Conservation (phyloP, 2,113 vertebrate species). For the Centropus bengalensis region DNA sequence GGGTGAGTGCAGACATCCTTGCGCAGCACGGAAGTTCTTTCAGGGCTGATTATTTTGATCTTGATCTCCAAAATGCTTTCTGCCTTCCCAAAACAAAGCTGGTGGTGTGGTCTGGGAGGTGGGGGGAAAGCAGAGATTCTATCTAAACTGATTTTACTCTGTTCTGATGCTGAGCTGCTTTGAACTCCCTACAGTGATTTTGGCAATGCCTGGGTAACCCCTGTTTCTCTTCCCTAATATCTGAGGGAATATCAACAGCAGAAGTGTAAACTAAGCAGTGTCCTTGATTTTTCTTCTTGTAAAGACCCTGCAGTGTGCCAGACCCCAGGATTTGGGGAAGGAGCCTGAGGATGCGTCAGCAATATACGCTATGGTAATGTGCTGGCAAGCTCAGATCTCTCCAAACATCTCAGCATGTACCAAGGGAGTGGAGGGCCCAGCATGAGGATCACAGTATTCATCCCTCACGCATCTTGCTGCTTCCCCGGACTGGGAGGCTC, state of each 20-base stretch:
- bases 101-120: background rate
- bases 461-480: accelerated
- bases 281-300: background rate
- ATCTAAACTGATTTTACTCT: background rate
- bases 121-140: background rate
- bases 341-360: background rate
- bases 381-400: background rate
- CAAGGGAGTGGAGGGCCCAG: background rate
- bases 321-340: background rate
- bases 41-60: background rate
- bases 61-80: background rate
- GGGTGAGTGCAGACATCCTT: background rate
- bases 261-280: background rate
- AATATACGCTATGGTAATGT: background rate
- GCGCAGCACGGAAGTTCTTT: background rate
- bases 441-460: accelerated
- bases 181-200: background rate
- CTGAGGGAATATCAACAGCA: background rate
- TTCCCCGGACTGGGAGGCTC: background rate
- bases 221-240: background rate
- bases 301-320: background rate
- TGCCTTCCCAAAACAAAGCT: background rate
- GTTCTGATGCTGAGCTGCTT: background rate
- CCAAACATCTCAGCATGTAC: background rate
- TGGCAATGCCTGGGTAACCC: background rate